Percentiles rank a stretch among this genome's conserved stretches.
These are phyloP conservation scores for Nomada ruficornis DNA, from an alignment of 2,888 invertebrate species.

Conservation along the genomic window DNA sequence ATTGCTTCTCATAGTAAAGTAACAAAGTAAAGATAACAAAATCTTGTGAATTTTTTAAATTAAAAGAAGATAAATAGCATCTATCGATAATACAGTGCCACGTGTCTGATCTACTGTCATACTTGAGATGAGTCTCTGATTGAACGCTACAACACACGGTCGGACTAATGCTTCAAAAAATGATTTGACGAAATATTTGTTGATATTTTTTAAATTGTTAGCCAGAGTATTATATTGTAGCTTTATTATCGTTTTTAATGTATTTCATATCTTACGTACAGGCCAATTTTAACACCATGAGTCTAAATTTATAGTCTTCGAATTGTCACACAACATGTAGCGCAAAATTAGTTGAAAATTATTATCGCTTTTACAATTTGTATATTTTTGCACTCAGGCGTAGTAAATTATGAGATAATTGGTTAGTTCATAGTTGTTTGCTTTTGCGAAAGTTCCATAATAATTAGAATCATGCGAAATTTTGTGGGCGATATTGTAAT, in stretches of 20 bases:
- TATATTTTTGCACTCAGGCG: constrained; percentile 14
- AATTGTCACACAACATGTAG: constrained; percentile 14
- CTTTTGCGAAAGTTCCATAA: constrained; percentile 30
- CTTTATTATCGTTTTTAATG: constrained; percentile 13
- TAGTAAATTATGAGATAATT: constrained; percentile 54
- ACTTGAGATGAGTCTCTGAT: too few species aligned
- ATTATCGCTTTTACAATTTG: constrained; percentile 12
- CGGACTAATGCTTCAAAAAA: constrained; percentile 17
- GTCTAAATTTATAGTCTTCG: constrained; percentile 9
- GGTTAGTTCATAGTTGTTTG: neutral
- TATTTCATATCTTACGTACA: neutral
- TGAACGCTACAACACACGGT: too few species aligned
- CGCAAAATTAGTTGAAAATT: constrained; percentile 17
- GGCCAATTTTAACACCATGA: constrained; percentile 11
- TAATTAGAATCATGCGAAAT: constrained; percentile 78
- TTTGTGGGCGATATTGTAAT: constrained; percentile 81
- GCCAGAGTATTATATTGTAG: neutral
- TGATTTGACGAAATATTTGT: constrained; percentile 38
- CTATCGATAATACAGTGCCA: neutral
- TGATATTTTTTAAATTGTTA: constrained; percentile 17
- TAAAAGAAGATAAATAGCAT: too few species aligned
- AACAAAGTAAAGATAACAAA: too few species aligned
- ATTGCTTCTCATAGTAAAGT: too few species aligned
- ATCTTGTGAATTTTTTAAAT: too few species aligned
- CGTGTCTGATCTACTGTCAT: neutral